Evolutionary conservation across 1,140 invertebrate genomes (phyloP), one percentile per base, ranked within the genome.

Genomic region (Ganaspis sp.): DNA sequence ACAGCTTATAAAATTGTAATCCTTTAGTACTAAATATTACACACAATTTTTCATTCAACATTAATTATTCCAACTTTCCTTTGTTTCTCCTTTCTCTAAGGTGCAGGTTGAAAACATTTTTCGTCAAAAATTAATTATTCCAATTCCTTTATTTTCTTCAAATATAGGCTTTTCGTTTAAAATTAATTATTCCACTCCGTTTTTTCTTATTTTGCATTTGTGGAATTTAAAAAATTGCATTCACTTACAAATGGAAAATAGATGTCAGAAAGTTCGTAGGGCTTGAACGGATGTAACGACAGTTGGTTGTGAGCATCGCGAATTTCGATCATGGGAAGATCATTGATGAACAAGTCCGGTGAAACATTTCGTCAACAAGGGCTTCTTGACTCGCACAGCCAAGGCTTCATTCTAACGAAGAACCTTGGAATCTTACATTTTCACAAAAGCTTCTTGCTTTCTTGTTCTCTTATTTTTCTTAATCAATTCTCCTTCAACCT

Each of bases 261-360:
- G 40, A 49, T 1, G 15, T n/a, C n/a, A n/a, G n/a, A n/a, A n/a
- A n/a, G 1, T 70, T 15, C 34, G 70, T 78, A 70, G 74, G 74
- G 78, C 79, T n/a, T 26, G 73, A 81, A 72, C 82, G 81, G 83
- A 82, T 84, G 81, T 70, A 38, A 76, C 72, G 75, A 70, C 76
- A 78, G 76, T 73, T 73, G 71, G 54, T n/a, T 70, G 23, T 15
- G n/a, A 4, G 73, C 37, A 69, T 54, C 23, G 69, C 17, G 15
- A 29, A 74, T 45, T 64, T 82, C 77, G 42, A 72, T 23, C 70
- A 71, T 76, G 78, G 69, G 76, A 81, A 81, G 69, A 81, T 73
- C 81, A 84, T 74, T 76, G 81, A 81, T 73, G 81, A 69, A 77
- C 80, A 84, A 81, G 83, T 82, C 83, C 83, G 83, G 83, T 76